phyloP scores from a whole-genome alignment of 2,888 invertebrate species.

The Eupithecia inturbata region DNA sequence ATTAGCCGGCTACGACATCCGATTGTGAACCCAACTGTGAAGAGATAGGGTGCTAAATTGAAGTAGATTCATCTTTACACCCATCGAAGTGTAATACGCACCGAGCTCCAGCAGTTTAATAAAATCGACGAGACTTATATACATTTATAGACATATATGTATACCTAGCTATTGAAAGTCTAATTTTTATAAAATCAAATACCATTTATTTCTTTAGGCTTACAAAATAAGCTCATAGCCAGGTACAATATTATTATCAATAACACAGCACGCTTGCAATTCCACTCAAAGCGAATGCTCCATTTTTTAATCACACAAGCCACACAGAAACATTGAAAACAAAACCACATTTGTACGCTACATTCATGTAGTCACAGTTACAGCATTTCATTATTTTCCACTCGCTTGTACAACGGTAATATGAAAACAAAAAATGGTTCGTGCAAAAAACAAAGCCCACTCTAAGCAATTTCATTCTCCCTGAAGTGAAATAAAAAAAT shows the following conservation, averaged over 20 bases:
- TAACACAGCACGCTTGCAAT: neutral
- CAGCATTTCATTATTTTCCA: constrained; percentile 47
- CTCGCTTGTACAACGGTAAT: constrained; percentile 53
- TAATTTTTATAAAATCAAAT: no score
- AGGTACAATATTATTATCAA: no score
- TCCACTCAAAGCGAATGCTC: constrained; percentile 4
- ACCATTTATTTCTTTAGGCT: no score
- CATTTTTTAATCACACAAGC: constrained; percentile 15
- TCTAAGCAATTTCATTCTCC: constrained; percentile 79
- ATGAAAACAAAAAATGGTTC: constrained; percentile 68
- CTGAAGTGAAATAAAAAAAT: constrained; percentile 78
- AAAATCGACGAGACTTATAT: neutral
- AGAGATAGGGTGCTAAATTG: constrained; percentile 33
- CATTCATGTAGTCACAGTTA: constrained; percentile 22
- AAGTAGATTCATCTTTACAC: neutral
- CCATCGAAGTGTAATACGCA: neutral
- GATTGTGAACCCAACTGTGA: constrained; percentile 35
- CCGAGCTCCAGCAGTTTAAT: neutral
- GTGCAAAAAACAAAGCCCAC: constrained; percentile 60
- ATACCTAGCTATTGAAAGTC: no score
- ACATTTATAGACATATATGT: no score
- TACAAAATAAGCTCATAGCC: no score
- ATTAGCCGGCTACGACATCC: constrained; percentile 10
- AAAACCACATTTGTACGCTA: constrained; percentile 14
- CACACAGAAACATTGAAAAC: constrained; percentile 8